phyloP scores from a whole-genome alignment of 1,140 invertebrate species.

The Micrasema minimum region DNA sequence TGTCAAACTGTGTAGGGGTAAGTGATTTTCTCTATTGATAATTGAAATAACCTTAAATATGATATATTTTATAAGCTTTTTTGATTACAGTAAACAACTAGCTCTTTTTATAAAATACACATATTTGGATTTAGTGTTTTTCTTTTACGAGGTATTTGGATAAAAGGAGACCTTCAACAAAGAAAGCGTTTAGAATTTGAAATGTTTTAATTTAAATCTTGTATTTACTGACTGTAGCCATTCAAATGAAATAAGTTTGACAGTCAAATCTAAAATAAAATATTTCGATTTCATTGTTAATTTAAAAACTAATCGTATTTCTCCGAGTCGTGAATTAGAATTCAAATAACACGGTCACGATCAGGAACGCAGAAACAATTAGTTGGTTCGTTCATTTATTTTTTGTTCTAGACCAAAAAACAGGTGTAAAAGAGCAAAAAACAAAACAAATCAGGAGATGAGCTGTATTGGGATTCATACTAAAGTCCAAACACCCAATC shows the following conservation, averaged over 20 bases:
- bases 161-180: too few relatives aligned
- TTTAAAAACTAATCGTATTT: constrained; percentile 32
- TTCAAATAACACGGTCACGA: constrained; percentile 41
- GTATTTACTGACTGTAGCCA: neutral
- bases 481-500: constrained; percentile 17
- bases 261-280: constrained; percentile 9
- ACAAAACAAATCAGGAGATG: constrained; percentile 19
- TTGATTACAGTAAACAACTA: too few relatives aligned
- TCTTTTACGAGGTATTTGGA: too few relatives aligned
- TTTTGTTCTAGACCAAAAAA: constrained; percentile 25
- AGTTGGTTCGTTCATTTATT: constrained; percentile 39
- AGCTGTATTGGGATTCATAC: constrained; percentile 24
- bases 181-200: neutral
- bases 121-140: too few relatives aligned
- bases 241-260: neutral
- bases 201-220: neutral
- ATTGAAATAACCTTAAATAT: too few relatives aligned
- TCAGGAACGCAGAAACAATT: constrained; percentile 44
- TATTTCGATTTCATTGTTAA: constrained; percentile 23
- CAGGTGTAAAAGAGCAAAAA: constrained; percentile 35
- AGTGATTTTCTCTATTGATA: too few relatives aligned
- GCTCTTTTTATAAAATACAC: too few relatives aligned
- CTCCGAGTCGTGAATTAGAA: constrained; percentile 25
- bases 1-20: too few relatives aligned
- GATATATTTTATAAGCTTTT: too few relatives aligned